Evolutionary conservation across 1,140 invertebrate genomes (phyloP).

Genomic region (Cydia pomonella): DNA sequence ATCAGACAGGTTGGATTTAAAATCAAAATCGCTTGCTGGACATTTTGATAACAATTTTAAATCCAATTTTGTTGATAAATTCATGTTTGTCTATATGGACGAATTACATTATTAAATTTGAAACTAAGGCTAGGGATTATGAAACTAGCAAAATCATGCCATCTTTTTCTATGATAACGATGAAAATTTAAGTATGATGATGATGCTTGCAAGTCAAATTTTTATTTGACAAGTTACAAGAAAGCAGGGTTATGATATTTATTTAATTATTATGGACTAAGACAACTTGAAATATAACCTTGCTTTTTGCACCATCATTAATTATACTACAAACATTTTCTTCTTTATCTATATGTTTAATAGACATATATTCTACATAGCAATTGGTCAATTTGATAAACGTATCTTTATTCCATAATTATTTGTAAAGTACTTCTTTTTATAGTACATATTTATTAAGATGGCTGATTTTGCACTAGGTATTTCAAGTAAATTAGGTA

Average conservation of each 20-base stretch:
- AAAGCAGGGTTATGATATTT: background rate
- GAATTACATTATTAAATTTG: background rate
- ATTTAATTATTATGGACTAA: background rate
- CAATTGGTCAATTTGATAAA: conserved; percentile 1
- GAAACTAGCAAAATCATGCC: conserved; percentile 2
- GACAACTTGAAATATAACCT: background rate
- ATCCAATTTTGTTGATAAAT: background rate
- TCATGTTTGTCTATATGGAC: background rate
- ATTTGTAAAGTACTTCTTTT: background rate
- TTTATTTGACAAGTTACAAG: background rate
- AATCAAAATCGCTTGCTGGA: background rate
- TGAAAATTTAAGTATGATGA: background rate
- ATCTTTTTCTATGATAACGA: background rate
- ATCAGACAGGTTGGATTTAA: background rate
- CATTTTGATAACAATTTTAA: background rate
- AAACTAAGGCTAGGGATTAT: background rate
- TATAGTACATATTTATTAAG: background rate
- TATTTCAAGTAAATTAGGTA: background rate
- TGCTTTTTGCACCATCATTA: background rate
- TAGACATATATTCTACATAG: conserved; percentile 4
- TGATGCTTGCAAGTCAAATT: background rate
- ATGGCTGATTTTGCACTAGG: background rate
- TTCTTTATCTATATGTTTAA: conserved; percentile 27
- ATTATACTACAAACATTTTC: background rate
- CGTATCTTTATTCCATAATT: conserved; percentile 7